Base-by-base conservation (phyloP, 2,888 invertebrate genomes). In the Cremastobaeus sp. region DNA sequence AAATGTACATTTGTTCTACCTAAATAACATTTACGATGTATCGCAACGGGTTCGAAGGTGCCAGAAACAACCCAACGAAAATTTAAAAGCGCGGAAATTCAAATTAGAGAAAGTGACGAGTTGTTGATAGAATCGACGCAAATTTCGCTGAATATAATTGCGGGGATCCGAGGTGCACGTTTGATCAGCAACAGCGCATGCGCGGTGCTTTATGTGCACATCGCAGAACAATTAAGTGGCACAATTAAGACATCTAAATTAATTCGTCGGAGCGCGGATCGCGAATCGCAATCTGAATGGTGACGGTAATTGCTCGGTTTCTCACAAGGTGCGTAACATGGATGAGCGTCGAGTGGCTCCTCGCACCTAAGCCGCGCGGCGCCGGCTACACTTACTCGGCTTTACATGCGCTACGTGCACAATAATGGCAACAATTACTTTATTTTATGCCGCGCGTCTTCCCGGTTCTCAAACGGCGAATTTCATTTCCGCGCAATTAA, bases 191-290 rank as follows among this genome's bases (percentile, higher is more conserved):
- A 21, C n/a, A 9, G 45, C 64, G 74, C 73, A 54, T 70, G 50
- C 60, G 59, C 59, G 41, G 37, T 34, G 45, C 14, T 37, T 17
- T 12, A 32, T 28, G 43, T 43, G 28, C 32, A 62, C 76, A 75
- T 77, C 80, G 78, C 76, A 77, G 74, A 79, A 85, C 84, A 86
- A 86, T 87, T 85, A 86, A 85, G 84, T 82, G 83, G 83, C 80
- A 84, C 85, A 86, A 86, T 86, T 86, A 86, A 86, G 86, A 85
- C 84, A 83, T 86, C 85, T 82, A 86, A 85, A 86, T 86, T 85
- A 86, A 86, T 86, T 86, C 82, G 81, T 80, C 81, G 79, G 69
- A 50, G 69, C 77, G 78, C 77, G 74, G 62, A 77, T 77, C 66
- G 79, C 55, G 54, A 74, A 76, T 77, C 78, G 78, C 76, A 76